These are phyloP conservation scores for Otis tarda DNA, from an alignment of 2,113 vertebrate genomes.

Conservation along the genomic window DNA sequence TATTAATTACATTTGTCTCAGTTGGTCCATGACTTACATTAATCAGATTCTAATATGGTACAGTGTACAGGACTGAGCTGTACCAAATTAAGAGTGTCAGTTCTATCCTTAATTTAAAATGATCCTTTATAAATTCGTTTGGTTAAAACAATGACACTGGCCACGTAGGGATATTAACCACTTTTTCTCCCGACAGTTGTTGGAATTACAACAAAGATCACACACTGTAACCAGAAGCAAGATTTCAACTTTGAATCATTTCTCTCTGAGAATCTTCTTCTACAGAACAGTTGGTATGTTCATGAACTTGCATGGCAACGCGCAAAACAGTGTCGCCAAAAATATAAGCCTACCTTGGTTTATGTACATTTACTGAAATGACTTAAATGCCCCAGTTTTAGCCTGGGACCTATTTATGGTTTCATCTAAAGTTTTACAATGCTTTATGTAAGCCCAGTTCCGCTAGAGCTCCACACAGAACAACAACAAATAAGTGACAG, in stretches of 20 bases:
- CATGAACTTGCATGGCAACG: not conserved
- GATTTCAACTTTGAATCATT: not conserved
- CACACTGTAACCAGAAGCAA: not conserved
- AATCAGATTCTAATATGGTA: not conserved
- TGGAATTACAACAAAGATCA: not conserved
- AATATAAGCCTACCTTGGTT: not conserved
- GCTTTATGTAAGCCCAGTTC: not conserved
- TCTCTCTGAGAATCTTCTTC: not conserved
- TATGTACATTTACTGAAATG: not conserved
- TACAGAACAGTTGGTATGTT: not conserved
- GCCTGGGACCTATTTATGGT: not conserved
- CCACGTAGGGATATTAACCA: not conserved
- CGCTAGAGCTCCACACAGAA: not conserved
- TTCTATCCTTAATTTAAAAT: not conserved
- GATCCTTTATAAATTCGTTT: not conserved
- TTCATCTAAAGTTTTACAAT: not conserved
- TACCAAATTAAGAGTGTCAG: not conserved
- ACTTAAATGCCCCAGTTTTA: not conserved
- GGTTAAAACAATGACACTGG: not conserved
- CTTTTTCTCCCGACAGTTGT: not conserved
- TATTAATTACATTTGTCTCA: not conserved
- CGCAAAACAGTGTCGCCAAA: not conserved
- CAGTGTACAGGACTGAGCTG: not conserved
- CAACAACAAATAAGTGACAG: not conserved
- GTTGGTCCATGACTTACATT: not conserved